phyloP scores from a whole-genome alignment of 2,797 vertebrate genomes.

The Chromis chromis region DNA sequence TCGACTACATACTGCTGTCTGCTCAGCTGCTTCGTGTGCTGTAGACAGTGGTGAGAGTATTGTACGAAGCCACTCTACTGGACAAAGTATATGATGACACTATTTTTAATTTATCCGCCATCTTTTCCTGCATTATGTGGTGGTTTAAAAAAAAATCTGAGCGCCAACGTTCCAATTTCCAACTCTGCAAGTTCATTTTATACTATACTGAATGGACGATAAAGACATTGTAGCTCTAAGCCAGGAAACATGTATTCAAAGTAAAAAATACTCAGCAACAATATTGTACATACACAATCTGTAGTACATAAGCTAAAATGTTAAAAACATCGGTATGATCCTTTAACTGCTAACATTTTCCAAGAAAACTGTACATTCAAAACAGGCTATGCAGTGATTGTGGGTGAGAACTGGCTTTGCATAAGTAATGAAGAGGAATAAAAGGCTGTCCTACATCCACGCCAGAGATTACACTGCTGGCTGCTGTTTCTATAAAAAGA shows the following conservation, averaged over 20 bases:
- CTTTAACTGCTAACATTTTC: constrained; percentile 41
- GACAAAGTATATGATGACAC: too few relatives aligned
- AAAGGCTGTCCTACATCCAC: constrained; percentile 79
- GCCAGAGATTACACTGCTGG: constrained; percentile 78
- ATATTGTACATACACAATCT: neutral
- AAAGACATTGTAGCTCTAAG: neutral
- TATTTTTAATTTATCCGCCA: too few relatives aligned
- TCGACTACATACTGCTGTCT: too few relatives aligned
- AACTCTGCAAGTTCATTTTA: neutral
- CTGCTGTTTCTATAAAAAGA: constrained; percentile 81
- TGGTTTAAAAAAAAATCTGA: too few relatives aligned
- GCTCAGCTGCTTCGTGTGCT: too few relatives aligned
- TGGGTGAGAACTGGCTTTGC: constrained; percentile 72
- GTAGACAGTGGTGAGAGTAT: too few relatives aligned
- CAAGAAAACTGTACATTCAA: constrained; percentile 49
- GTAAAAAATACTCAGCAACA: neutral
- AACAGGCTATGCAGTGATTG: constrained; percentile 61
- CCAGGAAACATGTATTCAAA: neutral
- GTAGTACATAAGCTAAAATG: constrained; percentile 5
- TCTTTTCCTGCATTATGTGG: too few relatives aligned
- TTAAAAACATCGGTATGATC: neutral
- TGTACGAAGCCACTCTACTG: too few relatives aligned
- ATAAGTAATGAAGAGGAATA: constrained; percentile 76
- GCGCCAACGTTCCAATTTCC: neutral
- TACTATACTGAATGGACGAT: neutral